Percentiles rank a stretch among this genome's conserved stretches.
Conservation (phyloP, 2,113 vertebrate species). For the Rhabdomys dilectus region DNA sequence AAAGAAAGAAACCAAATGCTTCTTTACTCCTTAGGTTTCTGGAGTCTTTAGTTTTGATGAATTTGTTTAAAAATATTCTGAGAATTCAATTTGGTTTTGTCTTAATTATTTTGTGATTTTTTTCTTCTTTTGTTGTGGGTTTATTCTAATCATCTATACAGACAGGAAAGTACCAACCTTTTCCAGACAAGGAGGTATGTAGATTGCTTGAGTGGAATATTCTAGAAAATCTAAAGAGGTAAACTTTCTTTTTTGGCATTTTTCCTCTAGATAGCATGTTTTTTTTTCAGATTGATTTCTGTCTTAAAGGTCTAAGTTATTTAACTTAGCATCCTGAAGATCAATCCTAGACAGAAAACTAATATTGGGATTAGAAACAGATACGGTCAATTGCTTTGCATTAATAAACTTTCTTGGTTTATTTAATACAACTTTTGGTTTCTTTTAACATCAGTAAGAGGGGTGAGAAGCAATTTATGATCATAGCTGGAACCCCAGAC, state of each 20-base stretch:
- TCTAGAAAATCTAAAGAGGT: constrained; percentile 14
- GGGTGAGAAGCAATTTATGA: not conserved
- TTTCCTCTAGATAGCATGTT: not conserved
- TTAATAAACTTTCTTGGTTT: not conserved
- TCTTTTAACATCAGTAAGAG: not conserved
- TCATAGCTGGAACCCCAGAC: not conserved
- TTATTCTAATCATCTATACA: not conserved
- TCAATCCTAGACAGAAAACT: constrained; percentile 39
- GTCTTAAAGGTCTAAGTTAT: not conserved
- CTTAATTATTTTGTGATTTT: not conserved
- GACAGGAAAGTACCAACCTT: not conserved
- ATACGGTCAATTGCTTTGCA: constrained; percentile 6
- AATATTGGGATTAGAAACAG: constrained; percentile 5
- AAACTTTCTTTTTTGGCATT: not conserved
- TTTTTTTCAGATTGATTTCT: constrained; percentile 30
- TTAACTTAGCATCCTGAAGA: constrained; percentile 49
- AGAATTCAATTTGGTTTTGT: not conserved
- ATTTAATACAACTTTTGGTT: constrained; percentile 5
- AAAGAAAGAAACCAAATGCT: not conserved
- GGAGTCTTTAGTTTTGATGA: constrained; percentile 15
- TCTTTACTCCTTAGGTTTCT: not conserved
- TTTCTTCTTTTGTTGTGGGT: not conserved
- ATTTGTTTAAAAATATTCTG: not conserved
- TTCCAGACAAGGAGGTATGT: not conserved
- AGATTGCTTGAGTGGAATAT: not conserved